Evolutionary conservation across 2,888 invertebrate genomes (phyloP).

Genomic region (Eubasilissa splendida): DNA sequence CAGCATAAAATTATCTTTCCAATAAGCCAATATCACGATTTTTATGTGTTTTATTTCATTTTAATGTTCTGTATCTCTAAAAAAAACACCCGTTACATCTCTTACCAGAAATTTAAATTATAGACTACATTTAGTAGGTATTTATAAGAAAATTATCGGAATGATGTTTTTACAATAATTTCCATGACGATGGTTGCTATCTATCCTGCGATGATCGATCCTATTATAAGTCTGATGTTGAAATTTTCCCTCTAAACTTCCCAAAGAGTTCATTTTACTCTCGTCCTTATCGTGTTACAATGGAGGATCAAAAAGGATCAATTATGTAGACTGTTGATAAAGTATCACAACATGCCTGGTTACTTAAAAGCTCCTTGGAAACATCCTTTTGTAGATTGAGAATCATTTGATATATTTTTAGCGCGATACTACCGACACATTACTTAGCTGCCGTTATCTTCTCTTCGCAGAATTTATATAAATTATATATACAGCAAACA

Average conservation of each 20-base stretch:
- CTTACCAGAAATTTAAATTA: no score
- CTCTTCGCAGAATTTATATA: not conserved
- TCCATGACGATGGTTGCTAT: no score
- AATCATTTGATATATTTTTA: constrained; percentile 6
- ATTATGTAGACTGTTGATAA: constrained; percentile 2
- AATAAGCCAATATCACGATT: no score
- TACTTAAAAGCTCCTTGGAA: not conserved
- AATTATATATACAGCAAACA: not conserved
- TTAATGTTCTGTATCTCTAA: no score
- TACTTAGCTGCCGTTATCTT: not conserved
- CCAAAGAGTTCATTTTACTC: not conserved
- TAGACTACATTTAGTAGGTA: no score
- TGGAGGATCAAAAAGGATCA: constrained; percentile 3
- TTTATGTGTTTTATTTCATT: no score
- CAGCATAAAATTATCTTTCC: no score
- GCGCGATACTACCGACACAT: not conserved
- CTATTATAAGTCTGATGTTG: not conserved
- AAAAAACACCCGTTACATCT: no score
- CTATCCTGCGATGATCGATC: no score
- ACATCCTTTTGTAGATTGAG: not conserved
- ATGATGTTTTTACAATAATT: no score
- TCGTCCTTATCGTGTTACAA: constrained; percentile 1
- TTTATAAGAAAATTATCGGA: no score
- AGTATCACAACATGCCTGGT: not conserved
- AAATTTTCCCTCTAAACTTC: not conserved